Evolutionary conservation across 1,140 invertebrate species (phyloP), one percentile per base, ranked within the genome.

Genomic region (Proctacanthus coquilletti): DNA sequence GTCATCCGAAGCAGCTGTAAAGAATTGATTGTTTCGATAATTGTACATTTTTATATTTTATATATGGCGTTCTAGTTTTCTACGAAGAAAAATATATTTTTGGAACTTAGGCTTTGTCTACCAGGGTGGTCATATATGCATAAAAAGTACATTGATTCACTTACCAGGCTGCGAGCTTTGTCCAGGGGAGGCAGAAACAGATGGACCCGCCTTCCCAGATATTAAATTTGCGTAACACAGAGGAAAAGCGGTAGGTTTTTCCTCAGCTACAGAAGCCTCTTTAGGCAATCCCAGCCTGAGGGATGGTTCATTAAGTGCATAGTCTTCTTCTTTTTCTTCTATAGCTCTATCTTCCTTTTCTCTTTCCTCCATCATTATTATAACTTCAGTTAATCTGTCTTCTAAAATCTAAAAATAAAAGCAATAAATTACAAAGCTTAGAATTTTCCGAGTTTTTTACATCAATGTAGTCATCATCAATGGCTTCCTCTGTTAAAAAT

Each of bases 1-100:
- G 42, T 86, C 83, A 36, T 83, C 80, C 0, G 77, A 75, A 13
- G 62, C 70, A 63, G 63, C 60, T n/a, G 18, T 14, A 10, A 14
- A 10, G 13, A 32, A 32, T 21, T 34, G 31, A 15, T 5, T n/a
- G n/a, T n/a, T n/a, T n/a, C n/a, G n/a, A n/a, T n/a, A n/a, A n/a
- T n/a, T n/a, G n/a, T n/a, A n/a, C n/a, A n/a, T n/a, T n/a, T n/a
- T n/a, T n/a, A n/a, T n/a, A n/a, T n/a, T n/a, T n/a, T n/a, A n/a
- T n/a, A n/a, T n/a, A n/a, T n/a, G n/a, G n/a, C n/a, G n/a, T n/a
- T n/a, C n/a, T n/a, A n/a, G n/a, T n/a, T n/a, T n/a, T n/a, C n/a
- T n/a, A n/a, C n/a, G n/a, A n/a, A n/a, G n/a, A n/a, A n/a, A n/a
- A n/a, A n/a, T n/a, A n/a, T n/a, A n/a, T n/a, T n/a, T n/a, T n/a